Percentiles rank a stretch among this genome's conserved stretches.
phyloP scores from a whole-genome alignment of 2,888 invertebrate species.

The Xiphydria camelus region DNA sequence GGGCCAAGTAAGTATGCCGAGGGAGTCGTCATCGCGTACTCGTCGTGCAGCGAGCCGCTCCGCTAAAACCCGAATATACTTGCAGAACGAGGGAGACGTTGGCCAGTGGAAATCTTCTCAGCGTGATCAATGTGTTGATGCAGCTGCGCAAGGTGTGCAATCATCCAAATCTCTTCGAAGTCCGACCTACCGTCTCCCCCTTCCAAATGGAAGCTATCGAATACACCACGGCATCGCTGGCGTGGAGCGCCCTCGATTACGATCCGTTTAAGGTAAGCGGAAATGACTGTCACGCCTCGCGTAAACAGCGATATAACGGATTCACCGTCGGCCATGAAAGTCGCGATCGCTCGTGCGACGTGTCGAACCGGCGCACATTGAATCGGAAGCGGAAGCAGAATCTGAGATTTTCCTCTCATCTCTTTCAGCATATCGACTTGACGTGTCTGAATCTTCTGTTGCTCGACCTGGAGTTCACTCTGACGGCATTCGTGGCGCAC shows the following conservation, averaged over 20 bases:
- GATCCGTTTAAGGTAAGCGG: conserved; percentile 76
- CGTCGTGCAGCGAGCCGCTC: conserved; percentile 4
- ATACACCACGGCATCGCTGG: conserved; percentile 72
- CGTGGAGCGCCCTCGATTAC: conserved; percentile 71
- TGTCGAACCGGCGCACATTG: no score
- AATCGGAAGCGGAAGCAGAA: no score
- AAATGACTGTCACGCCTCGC: no score
- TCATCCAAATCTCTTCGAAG: conserved; percentile 97
- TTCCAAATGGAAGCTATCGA: conserved; percentile 83
- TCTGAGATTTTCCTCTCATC: no score
- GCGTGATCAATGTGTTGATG: conserved; percentile 96
- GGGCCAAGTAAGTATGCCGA: conserved; percentile 79
- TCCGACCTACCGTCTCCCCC: conserved; percentile 91
- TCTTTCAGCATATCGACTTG: conserved; percentile 68
- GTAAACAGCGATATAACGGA: no score
- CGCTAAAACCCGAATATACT: no score
- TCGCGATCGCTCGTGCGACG: no score
- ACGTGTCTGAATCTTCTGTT: conserved; percentile 67
- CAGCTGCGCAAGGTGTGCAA: conserved; percentile 97
- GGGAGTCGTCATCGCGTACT: conserved; percentile 1
- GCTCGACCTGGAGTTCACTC: conserved; percentile 68
- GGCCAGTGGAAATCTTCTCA: conserved; percentile 88
- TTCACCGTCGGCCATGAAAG: no score
- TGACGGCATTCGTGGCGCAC: conserved; percentile 84
- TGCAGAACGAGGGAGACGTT: conserved; percentile 90